Conservation (phyloP, 2,888 invertebrate genomes). For the Patella caerulea region DNA sequence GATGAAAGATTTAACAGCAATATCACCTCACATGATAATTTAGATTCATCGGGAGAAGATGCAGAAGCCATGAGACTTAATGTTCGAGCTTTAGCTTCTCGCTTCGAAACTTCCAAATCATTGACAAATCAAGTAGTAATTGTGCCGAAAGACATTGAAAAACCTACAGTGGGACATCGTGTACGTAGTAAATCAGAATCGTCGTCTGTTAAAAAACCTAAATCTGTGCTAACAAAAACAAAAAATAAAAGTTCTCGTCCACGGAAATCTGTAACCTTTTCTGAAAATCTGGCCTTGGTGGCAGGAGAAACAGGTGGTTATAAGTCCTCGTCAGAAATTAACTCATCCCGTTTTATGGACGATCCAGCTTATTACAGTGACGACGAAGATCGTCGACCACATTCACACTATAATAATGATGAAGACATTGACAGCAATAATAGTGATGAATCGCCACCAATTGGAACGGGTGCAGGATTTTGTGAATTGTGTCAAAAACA, state of each 20-base stretch:
- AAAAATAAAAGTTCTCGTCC: constrained; percentile 46
- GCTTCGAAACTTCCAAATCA: constrained; percentile 47
- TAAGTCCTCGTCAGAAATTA: constrained; percentile 38
- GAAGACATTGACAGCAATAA: constrained; percentile 53
- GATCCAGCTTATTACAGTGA: constrained; percentile 47
- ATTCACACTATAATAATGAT: constrained; percentile 33
- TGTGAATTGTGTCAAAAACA: constrained; percentile 92
- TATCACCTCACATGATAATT: not conserved
- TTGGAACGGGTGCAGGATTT: constrained; percentile 76
- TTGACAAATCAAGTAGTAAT: constrained; percentile 1
- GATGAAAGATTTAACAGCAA: constrained; percentile 1
- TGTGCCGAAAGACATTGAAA: constrained; percentile 3
- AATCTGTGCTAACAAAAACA: constrained; percentile 60
- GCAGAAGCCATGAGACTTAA: constrained; percentile 33
- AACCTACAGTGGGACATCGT: constrained; percentile 31
- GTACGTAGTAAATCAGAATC: constrained; percentile 63
- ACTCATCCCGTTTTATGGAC: constrained; percentile 23
- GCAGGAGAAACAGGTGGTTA: constrained; percentile 84
- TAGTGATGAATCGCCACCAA: constrained; percentile 52
- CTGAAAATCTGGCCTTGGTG: constrained; percentile 92
- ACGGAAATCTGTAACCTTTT: constrained; percentile 90
- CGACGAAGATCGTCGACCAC: constrained; percentile 41
- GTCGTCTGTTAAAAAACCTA: constrained; percentile 50
- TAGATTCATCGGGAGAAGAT: not conserved
- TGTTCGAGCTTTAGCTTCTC: constrained; percentile 58